Conservation (phyloP, 92 coral and sea anemone genomes). For the Muricea muricata region DNA sequence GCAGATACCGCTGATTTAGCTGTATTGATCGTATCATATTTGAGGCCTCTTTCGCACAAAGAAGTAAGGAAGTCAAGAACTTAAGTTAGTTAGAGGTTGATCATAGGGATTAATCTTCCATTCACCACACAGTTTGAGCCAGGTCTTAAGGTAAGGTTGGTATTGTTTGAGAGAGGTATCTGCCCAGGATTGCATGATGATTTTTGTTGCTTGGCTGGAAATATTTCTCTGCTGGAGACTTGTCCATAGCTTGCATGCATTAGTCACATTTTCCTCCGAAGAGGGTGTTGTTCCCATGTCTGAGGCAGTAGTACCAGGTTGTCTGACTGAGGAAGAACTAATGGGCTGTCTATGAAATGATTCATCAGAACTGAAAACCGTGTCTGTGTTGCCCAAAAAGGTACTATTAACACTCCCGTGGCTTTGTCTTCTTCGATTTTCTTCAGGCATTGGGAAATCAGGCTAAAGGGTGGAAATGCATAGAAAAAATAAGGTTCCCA, state of each 20-base stretch:
- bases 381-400: conserved; percentile 52
- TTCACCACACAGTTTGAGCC: conserved; percentile 50
- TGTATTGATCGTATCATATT: conserved; percentile 52
- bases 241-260: conserved; percentile 67
- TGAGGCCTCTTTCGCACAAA: too few species aligned
- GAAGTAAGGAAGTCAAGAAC: too few species aligned
- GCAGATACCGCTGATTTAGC: conserved; percentile 59
- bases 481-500: conserved; percentile 42
- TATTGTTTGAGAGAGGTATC: conserved; percentile 54
- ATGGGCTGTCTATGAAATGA: conserved; percentile 28
- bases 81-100: not conserved
- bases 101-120: conserved; percentile 43
- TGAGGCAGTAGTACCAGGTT: conserved; percentile 37
- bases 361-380: conserved; percentile 58
- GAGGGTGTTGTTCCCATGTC: conserved; percentile 57
- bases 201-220: conserved; percentile 50
- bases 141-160: conserved; percentile 45
- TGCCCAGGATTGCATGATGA: conserved; percentile 57
- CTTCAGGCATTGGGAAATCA: conserved; percentile 50
- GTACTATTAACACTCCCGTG: conserved; percentile 46
- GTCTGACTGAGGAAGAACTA: conserved; percentile 51
- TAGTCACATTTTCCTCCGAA: conserved; percentile 41
- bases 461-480: conserved; percentile 60
- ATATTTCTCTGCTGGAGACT: conserved; percentile 51
- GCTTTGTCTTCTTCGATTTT: conserved; percentile 64